These are phyloP conservation scores for Chrysolina oricalcia DNA, from an alignment of 2,888 invertebrate species.

Conservation along the genomic window DNA sequence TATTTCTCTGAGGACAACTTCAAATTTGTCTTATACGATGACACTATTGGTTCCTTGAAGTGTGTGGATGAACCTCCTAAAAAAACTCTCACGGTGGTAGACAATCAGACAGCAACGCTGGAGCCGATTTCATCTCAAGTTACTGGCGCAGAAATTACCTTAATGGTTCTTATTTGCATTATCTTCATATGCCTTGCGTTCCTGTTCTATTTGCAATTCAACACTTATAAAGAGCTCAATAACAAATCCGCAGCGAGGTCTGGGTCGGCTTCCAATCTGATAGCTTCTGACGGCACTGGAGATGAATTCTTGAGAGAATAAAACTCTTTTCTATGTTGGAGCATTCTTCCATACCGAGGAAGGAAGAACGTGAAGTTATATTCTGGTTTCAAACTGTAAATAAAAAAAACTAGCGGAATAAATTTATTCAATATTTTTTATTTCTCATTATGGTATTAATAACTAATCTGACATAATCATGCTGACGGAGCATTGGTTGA, in stretches of 20 bases:
- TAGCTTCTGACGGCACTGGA: conserved; percentile 55
- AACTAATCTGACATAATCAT: no score
- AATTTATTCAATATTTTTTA: no score
- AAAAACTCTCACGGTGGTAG: conserved; percentile 32
- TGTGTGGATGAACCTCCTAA: conserved; percentile 56
- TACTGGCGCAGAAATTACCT: conserved; percentile 53
- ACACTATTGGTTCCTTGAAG: conserved; percentile 53
- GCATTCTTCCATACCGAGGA: no score
- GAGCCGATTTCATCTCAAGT: conserved; percentile 29
- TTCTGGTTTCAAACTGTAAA: no score
- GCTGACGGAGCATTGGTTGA: no score
- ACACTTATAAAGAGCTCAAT: conserved; percentile 56
- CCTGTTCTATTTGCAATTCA: conserved; percentile 63
- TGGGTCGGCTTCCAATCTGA: conserved; percentile 54
- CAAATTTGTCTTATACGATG: conserved; percentile 60
- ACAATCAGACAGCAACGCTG: conserved; percentile 30
- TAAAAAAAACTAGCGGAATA: no score
- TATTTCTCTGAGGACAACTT: conserved; percentile 65
- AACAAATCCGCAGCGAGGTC: conserved; percentile 42
- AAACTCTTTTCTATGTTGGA: background rate
- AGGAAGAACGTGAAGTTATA: no score
- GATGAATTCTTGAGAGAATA: conserved; percentile 55
- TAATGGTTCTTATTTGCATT: conserved; percentile 59
- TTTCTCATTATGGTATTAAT: no score
- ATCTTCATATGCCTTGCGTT: conserved; percentile 59